Percentiles rank a stretch among this genome's conserved stretches.
These are phyloP conservation scores for Eupsilia transversa DNA, from an alignment of 2,888 invertebrate genomes.

Conservation along the genomic window DNA sequence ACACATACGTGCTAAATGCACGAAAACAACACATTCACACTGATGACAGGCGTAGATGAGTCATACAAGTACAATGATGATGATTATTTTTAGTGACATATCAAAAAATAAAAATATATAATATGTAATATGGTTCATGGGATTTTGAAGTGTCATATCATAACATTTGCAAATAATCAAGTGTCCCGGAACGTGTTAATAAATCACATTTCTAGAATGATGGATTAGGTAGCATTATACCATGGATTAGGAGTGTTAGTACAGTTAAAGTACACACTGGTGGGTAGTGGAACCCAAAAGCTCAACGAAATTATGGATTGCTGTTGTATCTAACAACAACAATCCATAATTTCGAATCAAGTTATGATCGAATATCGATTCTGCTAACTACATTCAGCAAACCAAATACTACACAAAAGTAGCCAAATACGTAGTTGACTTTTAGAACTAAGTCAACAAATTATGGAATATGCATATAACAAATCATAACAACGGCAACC, in stretches of 20 bases:
- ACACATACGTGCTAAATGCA: too few relatives aligned
- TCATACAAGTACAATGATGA: too few relatives aligned
- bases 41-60: too few relatives aligned
- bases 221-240: background rate
- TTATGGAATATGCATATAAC: background rate
- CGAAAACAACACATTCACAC: too few relatives aligned
- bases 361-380: background rate
- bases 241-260: background rate
- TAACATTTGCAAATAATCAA: too few relatives aligned
- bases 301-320: too few relatives aligned
- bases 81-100: too few relatives aligned
- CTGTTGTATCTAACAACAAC: too few relatives aligned
- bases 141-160: too few relatives aligned
- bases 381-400: background rate
- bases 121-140: too few relatives aligned
- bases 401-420: background rate
- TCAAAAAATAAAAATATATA: too few relatives aligned
- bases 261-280: background rate
- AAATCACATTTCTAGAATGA: background rate
- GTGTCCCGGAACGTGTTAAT: too few relatives aligned
- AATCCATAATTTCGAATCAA: background rate
- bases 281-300: background rate
- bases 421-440: background rate
- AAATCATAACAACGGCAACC: background rate
- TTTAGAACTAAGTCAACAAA: background rate